Evolutionary conservation across 2,888 invertebrate species (phyloP).

Genomic region (Acrocyrtus sp.): DNA sequence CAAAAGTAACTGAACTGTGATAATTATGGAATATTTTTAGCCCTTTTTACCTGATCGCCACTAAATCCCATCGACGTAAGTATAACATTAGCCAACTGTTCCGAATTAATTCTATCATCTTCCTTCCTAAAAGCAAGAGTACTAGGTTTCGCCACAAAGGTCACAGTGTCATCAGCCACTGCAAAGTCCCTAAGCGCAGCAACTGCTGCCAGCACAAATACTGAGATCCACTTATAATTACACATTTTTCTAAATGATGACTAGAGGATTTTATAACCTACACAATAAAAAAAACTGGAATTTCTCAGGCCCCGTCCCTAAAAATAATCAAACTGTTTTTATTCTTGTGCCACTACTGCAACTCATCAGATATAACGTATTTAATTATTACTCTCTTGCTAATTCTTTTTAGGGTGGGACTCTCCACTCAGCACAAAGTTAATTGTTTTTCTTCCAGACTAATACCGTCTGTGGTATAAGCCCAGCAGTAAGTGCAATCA

Average conservation of each 20-base stretch:
- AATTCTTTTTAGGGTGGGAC: too few species aligned
- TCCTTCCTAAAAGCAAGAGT: constrained; percentile 29
- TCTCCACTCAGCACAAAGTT: too few species aligned
- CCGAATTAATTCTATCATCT: constrained; percentile 32
- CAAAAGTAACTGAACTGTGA: too few species aligned
- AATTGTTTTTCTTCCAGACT: too few species aligned
- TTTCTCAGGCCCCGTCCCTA: constrained; percentile 2
- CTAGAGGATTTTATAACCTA: constrained; percentile 3
- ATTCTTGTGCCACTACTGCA: too few species aligned
- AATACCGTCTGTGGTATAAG: too few species aligned
- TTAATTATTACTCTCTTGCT: too few species aligned
- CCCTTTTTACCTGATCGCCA: constrained; percentile 33
- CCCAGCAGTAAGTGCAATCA: too few species aligned
- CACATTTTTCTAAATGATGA: constrained; percentile 15
- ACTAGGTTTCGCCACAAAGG: constrained; percentile 31
- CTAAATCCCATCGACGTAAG: constrained; percentile 44
- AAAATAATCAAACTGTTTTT: too few species aligned
- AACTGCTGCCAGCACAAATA: constrained; percentile 12
- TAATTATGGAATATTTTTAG: too few species aligned
- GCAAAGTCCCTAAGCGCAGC: too few species aligned
- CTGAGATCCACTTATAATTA: constrained; percentile 15
- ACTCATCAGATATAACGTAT: too few species aligned
- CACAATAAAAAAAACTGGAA: background rate
- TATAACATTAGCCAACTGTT: constrained; percentile 36
- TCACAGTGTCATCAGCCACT: constrained; percentile 33